Evolutionary conservation across 2,797 vertebrate species (phyloP).

Genomic region (Ptychobarbus kaznakovi): DNA sequence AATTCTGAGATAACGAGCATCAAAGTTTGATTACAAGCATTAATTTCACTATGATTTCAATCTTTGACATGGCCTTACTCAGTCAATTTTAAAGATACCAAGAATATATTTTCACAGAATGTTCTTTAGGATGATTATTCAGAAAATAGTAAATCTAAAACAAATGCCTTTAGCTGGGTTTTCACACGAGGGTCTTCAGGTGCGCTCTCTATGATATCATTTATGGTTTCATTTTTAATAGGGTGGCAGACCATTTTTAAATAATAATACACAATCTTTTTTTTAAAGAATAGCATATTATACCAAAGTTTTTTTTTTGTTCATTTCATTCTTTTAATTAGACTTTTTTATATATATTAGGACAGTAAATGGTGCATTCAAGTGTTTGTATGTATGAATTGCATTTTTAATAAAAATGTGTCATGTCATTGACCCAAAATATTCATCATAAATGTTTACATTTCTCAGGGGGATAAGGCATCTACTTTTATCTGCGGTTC

Average conservation of each 20-base stretch:
- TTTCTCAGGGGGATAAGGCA: conserved; percentile 67
- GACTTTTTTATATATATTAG: neutral
- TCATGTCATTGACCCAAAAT: neutral
- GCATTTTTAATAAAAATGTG: neutral
- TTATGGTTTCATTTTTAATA: neutral
- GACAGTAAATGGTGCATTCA: neutral
- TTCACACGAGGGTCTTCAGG: neutral
- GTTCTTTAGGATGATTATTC: no score
- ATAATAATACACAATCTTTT: neutral
- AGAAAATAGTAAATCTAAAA: no score
- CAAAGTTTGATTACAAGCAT: no score
- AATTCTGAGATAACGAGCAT: no score
- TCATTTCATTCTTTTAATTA: neutral
- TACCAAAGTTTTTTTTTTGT: neutral
- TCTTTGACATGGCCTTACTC: no score
- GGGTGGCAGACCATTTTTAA: neutral
- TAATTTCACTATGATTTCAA: no score
- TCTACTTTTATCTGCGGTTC: conserved; percentile 64
- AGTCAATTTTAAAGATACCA: no score
- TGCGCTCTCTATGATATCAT: neutral
- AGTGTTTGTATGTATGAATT: neutral
- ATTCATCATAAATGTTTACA: conserved; percentile 46
- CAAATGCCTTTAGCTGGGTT: no score
- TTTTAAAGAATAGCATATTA: neutral
- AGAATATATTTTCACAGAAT: no score